Evolutionary conservation across 2,888 invertebrate genomes (phyloP).

Genomic region (Mamestra brassicae): DNA sequence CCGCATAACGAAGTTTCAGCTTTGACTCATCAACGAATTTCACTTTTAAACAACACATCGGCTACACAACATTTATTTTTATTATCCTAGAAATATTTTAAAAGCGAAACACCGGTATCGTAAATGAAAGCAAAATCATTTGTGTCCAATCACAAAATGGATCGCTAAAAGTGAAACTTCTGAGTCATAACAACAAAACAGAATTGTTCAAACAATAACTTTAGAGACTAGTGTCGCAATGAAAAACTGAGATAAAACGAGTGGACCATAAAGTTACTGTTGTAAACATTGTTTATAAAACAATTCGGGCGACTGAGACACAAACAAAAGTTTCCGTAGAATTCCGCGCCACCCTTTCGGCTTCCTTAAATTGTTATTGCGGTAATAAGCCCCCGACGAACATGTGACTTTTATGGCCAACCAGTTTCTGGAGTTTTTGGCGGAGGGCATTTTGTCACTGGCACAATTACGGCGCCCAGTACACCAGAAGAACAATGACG

Average conservation of each 20-base stretch:
- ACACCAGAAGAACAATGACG: constrained; percentile 77
- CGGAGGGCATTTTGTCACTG: constrained; percentile 84
- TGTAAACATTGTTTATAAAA: constrained; percentile 90
- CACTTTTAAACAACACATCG: constrained; percentile 58
- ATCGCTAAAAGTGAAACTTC: constrained; percentile 80
- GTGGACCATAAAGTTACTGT: constrained; percentile 87
- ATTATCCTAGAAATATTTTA: constrained; percentile 64
- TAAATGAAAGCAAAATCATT: constrained; percentile 82
- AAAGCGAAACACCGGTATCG: constrained; percentile 71
- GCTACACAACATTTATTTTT: constrained; percentile 59
- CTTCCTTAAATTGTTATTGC: constrained; percentile 90
- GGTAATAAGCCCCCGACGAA: constrained; percentile 86
- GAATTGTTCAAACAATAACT: constrained; percentile 81
- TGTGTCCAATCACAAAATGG: constrained; percentile 73
- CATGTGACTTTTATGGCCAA: constrained; percentile 89
- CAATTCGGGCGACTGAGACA: constrained; percentile 85
- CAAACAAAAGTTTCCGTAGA: constrained; percentile 88
- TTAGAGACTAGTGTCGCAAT: constrained; percentile 82
- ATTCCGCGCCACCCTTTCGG: constrained; percentile 88
- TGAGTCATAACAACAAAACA: constrained; percentile 73
- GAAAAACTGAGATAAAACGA: constrained; percentile 84
- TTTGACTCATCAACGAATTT: constrained; percentile 62
- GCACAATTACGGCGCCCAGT: constrained; percentile 80
- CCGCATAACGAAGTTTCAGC: constrained; percentile 36
- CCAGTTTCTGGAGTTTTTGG: constrained; percentile 86